phyloP scores from a whole-genome alignment of 2,888 invertebrate genomes.

The Mimas tiliae region DNA sequence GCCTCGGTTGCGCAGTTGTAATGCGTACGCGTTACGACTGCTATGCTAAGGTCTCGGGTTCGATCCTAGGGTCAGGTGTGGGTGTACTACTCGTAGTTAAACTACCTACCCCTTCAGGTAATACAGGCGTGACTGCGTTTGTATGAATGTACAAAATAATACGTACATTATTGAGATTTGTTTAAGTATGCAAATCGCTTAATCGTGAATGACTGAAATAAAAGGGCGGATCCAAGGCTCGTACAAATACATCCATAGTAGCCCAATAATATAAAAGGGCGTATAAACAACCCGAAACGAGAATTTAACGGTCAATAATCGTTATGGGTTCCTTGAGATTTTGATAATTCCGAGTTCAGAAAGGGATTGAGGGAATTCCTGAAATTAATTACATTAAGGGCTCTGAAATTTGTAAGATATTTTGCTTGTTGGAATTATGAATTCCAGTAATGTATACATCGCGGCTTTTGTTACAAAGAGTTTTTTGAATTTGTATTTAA shows the following conservation, averaged over 20 bases:
- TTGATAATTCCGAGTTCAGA: constrained; percentile 11
- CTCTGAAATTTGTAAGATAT: constrained; percentile 18
- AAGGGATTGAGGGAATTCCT: constrained; percentile 17
- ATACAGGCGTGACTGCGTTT: too few species aligned
- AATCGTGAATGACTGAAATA: too few species aligned
- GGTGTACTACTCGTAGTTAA: too few species aligned
- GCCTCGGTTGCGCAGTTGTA: too few species aligned
- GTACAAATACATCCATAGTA: not conserved
- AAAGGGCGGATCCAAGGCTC: too few species aligned
- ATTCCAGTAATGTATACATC: not conserved
- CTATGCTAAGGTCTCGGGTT: too few species aligned
- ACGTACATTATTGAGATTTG: too few species aligned
- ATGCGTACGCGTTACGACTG: too few species aligned
- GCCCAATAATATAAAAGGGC: not conserved
- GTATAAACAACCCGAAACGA: constrained; percentile 20
- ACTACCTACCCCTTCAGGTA: too few species aligned
- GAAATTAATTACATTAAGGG: constrained; percentile 21
- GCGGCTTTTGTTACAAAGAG: not conserved
- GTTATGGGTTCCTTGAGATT: constrained; percentile 15
- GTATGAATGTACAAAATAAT: too few species aligned
- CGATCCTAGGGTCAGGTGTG: too few species aligned
- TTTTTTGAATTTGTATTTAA: not conserved
- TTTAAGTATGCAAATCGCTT: too few species aligned
- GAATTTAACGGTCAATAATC: constrained; percentile 18
- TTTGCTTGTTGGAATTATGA: constrained; percentile 19